Conservation (phyloP, 2,113 vertebrate genomes). For the Pomatostomus ruficeps region DNA sequence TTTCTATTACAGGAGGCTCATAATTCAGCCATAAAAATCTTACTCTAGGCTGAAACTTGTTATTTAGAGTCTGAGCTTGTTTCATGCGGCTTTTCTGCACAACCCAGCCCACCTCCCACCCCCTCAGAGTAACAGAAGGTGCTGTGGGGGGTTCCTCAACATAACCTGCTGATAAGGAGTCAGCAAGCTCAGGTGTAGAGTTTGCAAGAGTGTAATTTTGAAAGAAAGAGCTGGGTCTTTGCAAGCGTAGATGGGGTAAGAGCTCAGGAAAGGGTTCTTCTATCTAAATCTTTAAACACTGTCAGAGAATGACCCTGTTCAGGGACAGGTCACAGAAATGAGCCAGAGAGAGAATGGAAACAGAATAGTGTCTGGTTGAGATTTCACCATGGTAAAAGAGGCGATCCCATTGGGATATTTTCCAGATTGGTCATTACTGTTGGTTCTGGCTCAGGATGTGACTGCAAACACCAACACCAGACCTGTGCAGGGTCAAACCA, state of each 20-base stretch:
- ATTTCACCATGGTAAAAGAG: background rate
- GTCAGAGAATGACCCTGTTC: background rate
- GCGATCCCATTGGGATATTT: background rate
- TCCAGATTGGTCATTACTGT: background rate
- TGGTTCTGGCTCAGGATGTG: background rate
- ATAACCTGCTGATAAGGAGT: background rate
- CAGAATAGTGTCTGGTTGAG: background rate
- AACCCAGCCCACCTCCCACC: background rate
- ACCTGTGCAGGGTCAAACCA: background rate
- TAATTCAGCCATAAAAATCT: slow-evolving; percentile 50
- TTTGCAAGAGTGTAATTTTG: background rate
- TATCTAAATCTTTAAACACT: background rate
- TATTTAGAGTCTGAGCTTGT: slow-evolving; percentile 40
- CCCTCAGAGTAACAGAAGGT: background rate
- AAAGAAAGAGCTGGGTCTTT: background rate
- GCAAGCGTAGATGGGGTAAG: background rate
- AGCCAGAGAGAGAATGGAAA: background rate
- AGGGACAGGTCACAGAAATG: background rate
- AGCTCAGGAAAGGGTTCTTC: background rate
- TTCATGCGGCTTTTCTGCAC: background rate
- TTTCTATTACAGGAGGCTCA: slow-evolving; percentile 54
- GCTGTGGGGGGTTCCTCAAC: background rate
- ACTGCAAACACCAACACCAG: background rate
- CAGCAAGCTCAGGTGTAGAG: background rate
- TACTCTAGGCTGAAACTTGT: slow-evolving; percentile 45